These are phyloP conservation scores for Bombus pyrosoma DNA, from an alignment of 1,140 invertebrate genomes.

Conservation along the genomic window DNA sequence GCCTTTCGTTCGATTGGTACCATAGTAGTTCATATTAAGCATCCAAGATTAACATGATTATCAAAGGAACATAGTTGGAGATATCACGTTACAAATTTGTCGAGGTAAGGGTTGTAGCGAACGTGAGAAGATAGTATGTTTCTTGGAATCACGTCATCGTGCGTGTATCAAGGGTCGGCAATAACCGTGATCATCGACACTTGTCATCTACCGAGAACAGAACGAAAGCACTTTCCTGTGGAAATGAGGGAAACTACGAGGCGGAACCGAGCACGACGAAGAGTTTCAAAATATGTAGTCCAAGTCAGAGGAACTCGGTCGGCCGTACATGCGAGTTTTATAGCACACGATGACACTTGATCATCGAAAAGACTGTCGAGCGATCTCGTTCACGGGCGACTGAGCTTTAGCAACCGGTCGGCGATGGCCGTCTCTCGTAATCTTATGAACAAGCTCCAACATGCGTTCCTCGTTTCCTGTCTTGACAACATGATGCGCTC, in stretches of 20 bases:
- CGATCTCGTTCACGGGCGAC: slow-evolving; percentile 24
- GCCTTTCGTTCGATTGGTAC: background rate
- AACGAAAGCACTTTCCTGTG: background rate
- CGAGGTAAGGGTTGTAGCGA: too few species aligned
- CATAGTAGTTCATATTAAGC: background rate
- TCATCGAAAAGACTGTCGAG: slow-evolving; percentile 16
- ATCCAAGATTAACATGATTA: background rate
- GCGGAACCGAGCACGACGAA: background rate
- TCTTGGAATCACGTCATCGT: background rate
- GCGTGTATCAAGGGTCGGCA: too few species aligned
- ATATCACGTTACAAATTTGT: background rate
- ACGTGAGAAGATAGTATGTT: background rate
- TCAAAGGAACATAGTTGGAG: background rate
- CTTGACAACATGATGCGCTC: background rate
- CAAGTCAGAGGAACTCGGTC: background rate
- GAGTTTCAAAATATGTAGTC: background rate
- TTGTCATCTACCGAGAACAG: background rate
- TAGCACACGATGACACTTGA: slow-evolving; percentile 26
- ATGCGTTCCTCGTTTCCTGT: background rate
- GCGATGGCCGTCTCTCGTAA: background rate
- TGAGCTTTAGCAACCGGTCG: slow-evolving; percentile 23
- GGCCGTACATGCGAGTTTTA: slow-evolving; percentile 8
- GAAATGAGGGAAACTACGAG: background rate
- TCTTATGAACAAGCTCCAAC: background rate
- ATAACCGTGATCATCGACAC: background rate